Conservation (phyloP, 2,113 vertebrate species). For the Girardinichthys multiradiatus region DNA sequence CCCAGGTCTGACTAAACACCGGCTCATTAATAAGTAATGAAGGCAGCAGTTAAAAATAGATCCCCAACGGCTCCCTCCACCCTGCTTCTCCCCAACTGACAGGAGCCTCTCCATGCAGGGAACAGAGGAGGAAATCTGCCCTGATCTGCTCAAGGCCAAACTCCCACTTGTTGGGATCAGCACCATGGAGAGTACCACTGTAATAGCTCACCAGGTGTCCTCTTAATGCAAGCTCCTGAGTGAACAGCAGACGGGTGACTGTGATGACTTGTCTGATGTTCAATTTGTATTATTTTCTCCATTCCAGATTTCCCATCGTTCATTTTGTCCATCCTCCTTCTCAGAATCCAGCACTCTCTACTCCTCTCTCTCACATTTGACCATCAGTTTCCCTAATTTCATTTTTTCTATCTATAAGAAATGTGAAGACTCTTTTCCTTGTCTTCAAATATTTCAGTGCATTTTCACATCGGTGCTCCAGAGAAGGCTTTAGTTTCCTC, state of each 20-base stretch:
- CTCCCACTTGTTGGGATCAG: conserved; percentile 67
- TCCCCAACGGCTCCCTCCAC: conserved; percentile 15
- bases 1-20: conserved; percentile 80
- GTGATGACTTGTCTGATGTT: conserved; percentile 64
- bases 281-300: conserved; percentile 63
- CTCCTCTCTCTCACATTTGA: conserved; percentile 14
- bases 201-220: conserved; percentile 74
- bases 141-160: conserved; percentile 18
- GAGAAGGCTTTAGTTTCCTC: conserved; percentile 48
- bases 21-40: conserved; percentile 80
- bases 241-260: conserved; percentile 69
- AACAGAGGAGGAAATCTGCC: conserved; percentile 46
- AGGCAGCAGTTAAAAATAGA: conserved; percentile 76
- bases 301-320: conserved; percentile 34
- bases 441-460: conserved; percentile 28
- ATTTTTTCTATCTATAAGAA: conserved; percentile 9
- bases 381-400: conserved; percentile 5
- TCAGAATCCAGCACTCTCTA: conserved; percentile 16
- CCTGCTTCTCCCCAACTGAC: conserved; percentile 33
- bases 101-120: conserved; percentile 54
- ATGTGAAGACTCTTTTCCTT: conserved; percentile 34
- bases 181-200: conserved; percentile 70
- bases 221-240: conserved; percentile 65
- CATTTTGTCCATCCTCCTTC: conserved; percentile 18
- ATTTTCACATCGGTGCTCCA: conserved; percentile 39